Conservation (phyloP, 2,888 invertebrate genomes). For the Lutraria lutraria region DNA sequence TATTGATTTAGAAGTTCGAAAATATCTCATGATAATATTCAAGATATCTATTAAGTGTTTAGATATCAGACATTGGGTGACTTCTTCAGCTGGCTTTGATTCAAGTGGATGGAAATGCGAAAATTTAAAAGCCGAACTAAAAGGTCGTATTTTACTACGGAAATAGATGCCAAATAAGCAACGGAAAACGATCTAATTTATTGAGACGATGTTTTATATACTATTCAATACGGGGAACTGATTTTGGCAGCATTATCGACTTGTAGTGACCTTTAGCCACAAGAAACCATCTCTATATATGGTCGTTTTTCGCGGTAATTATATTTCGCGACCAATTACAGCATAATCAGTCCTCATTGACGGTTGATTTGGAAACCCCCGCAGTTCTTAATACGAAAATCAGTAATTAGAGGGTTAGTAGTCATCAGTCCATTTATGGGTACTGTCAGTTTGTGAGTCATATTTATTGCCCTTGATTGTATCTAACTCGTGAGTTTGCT, state of each 20-base stretch:
- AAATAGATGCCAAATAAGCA: not conserved
- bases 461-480: not conserved
- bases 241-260: slow-evolving; percentile 24
- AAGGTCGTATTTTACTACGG: not conserved
- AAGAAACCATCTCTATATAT: slow-evolving; percentile 42
- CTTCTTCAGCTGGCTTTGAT: not conserved
- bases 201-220: slow-evolving; percentile 18
- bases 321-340: slow-evolving; percentile 44
- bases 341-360: slow-evolving; percentile 36
- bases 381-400: not conserved
- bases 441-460: not conserved
- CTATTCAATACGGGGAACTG: not conserved
- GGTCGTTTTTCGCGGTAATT: slow-evolving; percentile 18
- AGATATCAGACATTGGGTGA: not conserved
- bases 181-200: slow-evolving; percentile 7
- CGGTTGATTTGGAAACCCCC: slow-evolving; percentile 29
- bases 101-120: not conserved
- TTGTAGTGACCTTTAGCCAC: slow-evolving; percentile 18
- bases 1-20: not conserved
- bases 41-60: not conserved
- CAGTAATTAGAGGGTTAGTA: not conserved
- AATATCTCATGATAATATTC: not conserved
- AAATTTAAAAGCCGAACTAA: not conserved
- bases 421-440: not conserved
- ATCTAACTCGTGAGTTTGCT: not conserved